These are phyloP conservation scores for Mustela nigripes DNA, from an alignment of 2,113 vertebrate species.

Conservation along the genomic window DNA sequence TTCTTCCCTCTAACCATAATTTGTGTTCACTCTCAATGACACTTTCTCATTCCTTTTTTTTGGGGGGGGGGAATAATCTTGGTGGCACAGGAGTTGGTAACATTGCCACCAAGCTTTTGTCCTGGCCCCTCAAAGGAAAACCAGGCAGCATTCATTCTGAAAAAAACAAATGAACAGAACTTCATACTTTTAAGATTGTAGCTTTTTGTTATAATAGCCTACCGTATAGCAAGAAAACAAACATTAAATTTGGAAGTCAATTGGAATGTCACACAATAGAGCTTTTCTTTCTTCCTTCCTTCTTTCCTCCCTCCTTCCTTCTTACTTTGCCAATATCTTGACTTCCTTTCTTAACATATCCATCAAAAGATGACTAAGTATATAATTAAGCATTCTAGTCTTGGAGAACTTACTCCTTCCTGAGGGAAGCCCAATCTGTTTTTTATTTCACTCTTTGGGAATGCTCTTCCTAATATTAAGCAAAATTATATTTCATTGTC, in stretches of 20 bases:
- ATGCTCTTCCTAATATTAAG: conserved; percentile 10
- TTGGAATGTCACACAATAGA: neutral
- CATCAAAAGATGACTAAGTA: conserved; percentile 50
- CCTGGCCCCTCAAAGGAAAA: neutral
- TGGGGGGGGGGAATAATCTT: conserved; percentile 48
- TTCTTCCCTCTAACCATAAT: conserved; percentile 1
- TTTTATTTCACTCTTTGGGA: conserved; percentile 28
- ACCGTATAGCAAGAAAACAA: neutral
- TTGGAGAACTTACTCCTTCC: neutral
- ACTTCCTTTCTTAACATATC: neutral
- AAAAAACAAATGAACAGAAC: neutral
- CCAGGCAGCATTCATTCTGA: neutral
- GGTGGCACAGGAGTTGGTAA: neutral
- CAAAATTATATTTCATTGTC: conserved; percentile 12
- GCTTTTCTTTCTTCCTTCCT: neutral
- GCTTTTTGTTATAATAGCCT: neutral
- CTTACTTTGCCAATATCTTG: neutral
- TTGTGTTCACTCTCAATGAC: conserved; percentile 37
- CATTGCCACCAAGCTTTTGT: neutral
- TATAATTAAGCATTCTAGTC: neutral
- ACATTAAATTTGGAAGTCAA: neutral
- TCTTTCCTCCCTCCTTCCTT: neutral
- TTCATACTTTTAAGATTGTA: neutral
- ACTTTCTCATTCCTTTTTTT: conserved; percentile 24
- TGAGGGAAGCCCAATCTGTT: neutral